Evolutionary conservation across 2,888 invertebrate species (phyloP).

Genomic region (Hypomecis punctinalis): DNA sequence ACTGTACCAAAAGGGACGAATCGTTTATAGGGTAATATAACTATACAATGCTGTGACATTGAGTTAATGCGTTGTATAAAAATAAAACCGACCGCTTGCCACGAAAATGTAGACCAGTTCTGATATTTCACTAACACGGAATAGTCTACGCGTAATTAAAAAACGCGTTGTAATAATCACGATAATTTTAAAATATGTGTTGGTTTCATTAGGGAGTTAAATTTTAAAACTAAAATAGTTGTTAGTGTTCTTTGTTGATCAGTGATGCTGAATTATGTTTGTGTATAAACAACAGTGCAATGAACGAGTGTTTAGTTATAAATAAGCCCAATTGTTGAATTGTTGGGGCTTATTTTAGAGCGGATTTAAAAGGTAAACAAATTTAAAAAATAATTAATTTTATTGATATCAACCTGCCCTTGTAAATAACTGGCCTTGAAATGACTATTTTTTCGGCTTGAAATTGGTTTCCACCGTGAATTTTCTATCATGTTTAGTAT

Average conservation of each 20-base stretch:
- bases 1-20: constrained; percentile 62
- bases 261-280: no score
- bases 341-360: not conserved
- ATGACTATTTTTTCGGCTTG: no score
- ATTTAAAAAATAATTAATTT: no score
- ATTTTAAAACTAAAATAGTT: constrained; percentile 10
- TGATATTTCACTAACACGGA: constrained; percentile 66
- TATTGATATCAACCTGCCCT: no score
- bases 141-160: constrained; percentile 55
- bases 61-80: constrained; percentile 68
- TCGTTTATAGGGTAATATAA: constrained; percentile 76
- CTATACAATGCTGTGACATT: constrained; percentile 73
- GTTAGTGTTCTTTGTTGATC: constrained; percentile 16
- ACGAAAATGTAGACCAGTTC: constrained; percentile 68
- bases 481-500: no score
- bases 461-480: no score
- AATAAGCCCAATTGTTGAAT: not conserved
- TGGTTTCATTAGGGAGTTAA: no score
- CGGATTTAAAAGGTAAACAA: not conserved
- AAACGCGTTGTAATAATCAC: constrained; percentile 17
- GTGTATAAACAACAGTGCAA: constrained; percentile 4
- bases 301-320: constrained; percentile 12
- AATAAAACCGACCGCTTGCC: constrained; percentile 64
- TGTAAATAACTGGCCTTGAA: no score
- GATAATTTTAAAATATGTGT: not conserved